phyloP scores from a whole-genome alignment of 1,140 invertebrate species.

The Drosophila melanogaster region Release_6_plus_ISO1_MT NT_033779.5:2685501-2686000 shows the following conservation, averaged over 20 bases:
- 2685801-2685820: constrained; percentile 82
- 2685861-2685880: constrained; percentile 69
- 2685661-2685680: constrained; percentile 68
- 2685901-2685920: constrained; percentile 40
- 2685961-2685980: background rate
- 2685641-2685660: constrained; percentile 6
- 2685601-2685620: constrained; percentile 58
- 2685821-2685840: constrained; percentile 79
- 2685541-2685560: constrained; percentile 81
- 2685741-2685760: constrained; percentile 15
- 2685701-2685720: background rate
- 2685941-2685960: constrained; percentile 24
- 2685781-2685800: constrained; percentile 73
- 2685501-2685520: constrained; percentile 37
- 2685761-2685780: constrained; percentile 80
- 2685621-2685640: constrained; percentile 1
- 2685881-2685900: constrained; percentile 83
- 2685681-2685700: constrained; percentile 68
- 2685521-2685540: constrained; percentile 62
- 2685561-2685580: constrained; percentile 78
- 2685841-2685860: constrained; percentile 32
- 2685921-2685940: constrained; percentile 2
- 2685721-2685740: background rate
- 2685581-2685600: constrained; percentile 75
- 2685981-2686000: background rate